A percentile compares a stretch with the other conserved stretches of the same genome.
phyloP scores from a whole-genome alignment of 2,113 vertebrate genomes.

The Limanda limanda region DNA sequence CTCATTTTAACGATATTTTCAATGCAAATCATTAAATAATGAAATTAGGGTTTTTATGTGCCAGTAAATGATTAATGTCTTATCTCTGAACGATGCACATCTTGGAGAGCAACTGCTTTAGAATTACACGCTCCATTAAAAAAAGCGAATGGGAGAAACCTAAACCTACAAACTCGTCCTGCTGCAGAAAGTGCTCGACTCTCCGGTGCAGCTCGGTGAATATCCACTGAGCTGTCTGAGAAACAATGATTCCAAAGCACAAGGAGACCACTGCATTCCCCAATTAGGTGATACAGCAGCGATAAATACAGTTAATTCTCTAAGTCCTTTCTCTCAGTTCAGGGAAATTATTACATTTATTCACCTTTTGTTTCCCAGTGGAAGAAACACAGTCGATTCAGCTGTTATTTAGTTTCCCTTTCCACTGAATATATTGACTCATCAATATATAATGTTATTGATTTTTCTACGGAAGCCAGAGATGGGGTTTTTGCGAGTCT shows the following conservation, averaged over 20 bases:
- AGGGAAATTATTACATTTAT: slow-evolving; percentile 35
- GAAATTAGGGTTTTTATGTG: slow-evolving; percentile 56
- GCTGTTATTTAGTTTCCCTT: slow-evolving; percentile 30
- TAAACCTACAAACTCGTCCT: neutral
- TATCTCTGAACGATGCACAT: slow-evolving; percentile 56
- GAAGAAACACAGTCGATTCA: slow-evolving; percentile 6
- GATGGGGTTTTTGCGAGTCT: neutral
- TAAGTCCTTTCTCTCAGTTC: slow-evolving; percentile 22
- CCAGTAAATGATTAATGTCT: slow-evolving; percentile 68
- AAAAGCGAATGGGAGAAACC: neutral
- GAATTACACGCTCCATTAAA: slow-evolving; percentile 65
- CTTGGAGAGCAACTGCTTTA: slow-evolving; percentile 46
- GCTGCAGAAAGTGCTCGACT: neutral
- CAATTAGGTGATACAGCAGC: slow-evolving; percentile 52
- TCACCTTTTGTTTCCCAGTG: slow-evolving; percentile 12
- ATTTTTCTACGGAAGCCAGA: too few species aligned
- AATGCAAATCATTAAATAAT: slow-evolving; percentile 74
- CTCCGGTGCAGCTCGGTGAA: slow-evolving; percentile 40
- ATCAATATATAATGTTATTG: slow-evolving; percentile 50
- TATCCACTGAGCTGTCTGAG: slow-evolving; percentile 33
- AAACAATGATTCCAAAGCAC: slow-evolving; percentile 22
- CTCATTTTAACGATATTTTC: slow-evolving; percentile 70
- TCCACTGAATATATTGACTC: slow-evolving; percentile 26
- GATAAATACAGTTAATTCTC: slow-evolving; percentile 36
- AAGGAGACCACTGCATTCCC: slow-evolving; percentile 15